Base-by-base conservation (phyloP, 2,797 vertebrate species). In the Rhinatrema bivittatum region DNA sequence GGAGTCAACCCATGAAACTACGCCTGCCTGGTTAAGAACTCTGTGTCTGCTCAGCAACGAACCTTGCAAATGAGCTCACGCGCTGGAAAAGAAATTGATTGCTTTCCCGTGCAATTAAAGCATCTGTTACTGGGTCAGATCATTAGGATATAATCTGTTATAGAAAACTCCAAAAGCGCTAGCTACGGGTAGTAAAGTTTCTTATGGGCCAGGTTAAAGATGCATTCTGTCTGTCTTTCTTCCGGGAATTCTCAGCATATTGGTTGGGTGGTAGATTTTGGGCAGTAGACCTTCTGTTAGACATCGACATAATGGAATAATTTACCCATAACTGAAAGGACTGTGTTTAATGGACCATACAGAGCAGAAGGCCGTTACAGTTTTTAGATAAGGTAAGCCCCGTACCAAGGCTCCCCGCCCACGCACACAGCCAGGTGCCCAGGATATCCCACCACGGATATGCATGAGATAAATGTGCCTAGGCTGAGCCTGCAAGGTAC, bases 31-130 rank as follows among this genome's bases (percentile, higher is more conserved):
- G 74, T 83, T 81, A 84, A 72, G 62, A 76, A 62, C 60, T 66
- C 62, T 29, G 5, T 61, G 65, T 70, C 69, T 69, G 62, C 60
- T 79, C 63, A 55, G 45, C 49, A 58, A 62, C 62, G 59, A 78
- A 72, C 74, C 74, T 76, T 74, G 70, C 73, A 78, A 75, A 75
- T 46, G 16, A 80, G 74, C 72, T 79, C 67, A 52, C 36, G 57
- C 70, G 80, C 75, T 72, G 76, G 76, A 78, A 79, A 79, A 75
- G 72, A 85, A 86, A 87, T 84, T 86, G 82, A 86, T 86, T 82
- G 83, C 74, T 81, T 81, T 84, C 77, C 65, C 59, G 79, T 81
- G 78, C 72, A 86, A 85, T 87, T 86, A 87, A 84, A n/a, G n/a
- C 76, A 83, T 79, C 75, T 83, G 75, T 73, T 80, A 77, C 67